Evolutionary conservation across 2,113 vertebrate genomes (phyloP).

Genomic region (Myodes glareolus): DNA sequence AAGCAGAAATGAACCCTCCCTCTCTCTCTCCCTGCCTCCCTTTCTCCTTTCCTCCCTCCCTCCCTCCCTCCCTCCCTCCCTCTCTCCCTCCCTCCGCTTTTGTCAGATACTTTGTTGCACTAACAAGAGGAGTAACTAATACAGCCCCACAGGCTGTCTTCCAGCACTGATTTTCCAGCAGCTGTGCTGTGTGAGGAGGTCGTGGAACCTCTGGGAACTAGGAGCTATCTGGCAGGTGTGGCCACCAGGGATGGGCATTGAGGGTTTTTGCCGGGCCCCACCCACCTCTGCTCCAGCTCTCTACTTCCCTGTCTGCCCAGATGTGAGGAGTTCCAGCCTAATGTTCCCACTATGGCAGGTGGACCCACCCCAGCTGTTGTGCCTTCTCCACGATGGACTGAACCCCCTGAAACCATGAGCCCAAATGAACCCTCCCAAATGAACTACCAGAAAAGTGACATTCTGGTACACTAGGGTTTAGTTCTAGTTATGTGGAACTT

Average conservation of each 20-base stretch:
- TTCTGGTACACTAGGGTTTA: too few species aligned
- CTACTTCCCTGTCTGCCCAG: background rate
- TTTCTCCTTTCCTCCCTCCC: too few species aligned
- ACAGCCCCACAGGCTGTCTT: background rate
- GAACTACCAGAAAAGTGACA: background rate
- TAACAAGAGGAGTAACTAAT: background rate
- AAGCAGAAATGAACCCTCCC: background rate
- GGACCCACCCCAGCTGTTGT: too few species aligned
- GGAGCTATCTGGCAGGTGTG: background rate
- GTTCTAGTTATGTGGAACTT: background rate
- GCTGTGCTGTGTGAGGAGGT: background rate
- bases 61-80: background rate
- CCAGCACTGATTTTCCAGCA: background rate
- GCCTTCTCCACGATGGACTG: too few species aligned
- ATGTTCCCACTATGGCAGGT: background rate
- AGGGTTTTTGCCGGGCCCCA: background rate
- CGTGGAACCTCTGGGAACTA: too few species aligned
- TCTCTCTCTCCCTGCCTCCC: too few species aligned
- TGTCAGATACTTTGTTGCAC: background rate
- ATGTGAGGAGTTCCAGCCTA: background rate
- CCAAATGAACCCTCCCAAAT: background rate
- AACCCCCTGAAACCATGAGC: background rate
- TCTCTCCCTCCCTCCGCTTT: background rate
- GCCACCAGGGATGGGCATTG: background rate
- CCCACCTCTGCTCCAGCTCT: background rate